Evolutionary conservation across 2,888 invertebrate species (phyloP).

Genomic region (Neria commutata): DNA sequence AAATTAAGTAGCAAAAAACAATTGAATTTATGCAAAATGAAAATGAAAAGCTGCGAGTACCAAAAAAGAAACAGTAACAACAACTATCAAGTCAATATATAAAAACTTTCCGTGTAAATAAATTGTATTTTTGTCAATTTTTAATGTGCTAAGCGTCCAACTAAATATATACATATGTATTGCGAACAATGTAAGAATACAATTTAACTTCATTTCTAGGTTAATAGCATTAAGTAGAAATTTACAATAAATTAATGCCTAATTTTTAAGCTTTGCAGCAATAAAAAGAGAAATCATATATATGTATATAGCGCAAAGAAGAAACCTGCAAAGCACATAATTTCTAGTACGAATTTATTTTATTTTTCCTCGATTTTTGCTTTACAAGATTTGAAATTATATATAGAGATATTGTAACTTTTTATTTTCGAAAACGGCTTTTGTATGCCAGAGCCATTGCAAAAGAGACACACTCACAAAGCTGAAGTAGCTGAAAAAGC

Average conservation of each 20-base stretch:
- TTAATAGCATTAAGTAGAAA: not conserved
- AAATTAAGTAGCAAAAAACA: too few species aligned
- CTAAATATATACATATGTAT: not conserved
- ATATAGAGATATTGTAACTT: too few species aligned
- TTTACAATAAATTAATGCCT: not conserved
- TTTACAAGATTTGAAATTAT: not conserved
- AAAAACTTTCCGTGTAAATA: not conserved
- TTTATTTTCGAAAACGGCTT: not conserved
- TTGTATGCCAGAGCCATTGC: not conserved
- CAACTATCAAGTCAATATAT: not conserved
- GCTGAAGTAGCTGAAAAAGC: too few species aligned
- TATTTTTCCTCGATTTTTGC: not conserved
- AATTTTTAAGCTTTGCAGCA: not conserved
- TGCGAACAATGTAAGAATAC: not conserved
- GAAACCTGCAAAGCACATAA: not conserved
- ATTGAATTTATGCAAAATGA: too few species aligned
- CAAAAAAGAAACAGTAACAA: not conserved
- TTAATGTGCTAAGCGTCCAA: not conserved
- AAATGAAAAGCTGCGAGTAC: too few species aligned
- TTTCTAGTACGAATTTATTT: conserved; percentile 3
- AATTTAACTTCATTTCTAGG: too few species aligned
- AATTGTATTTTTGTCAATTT: not conserved
- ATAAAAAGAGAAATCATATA: not conserved
- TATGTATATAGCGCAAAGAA: not conserved
- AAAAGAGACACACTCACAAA: too few species aligned